Percentiles rank a stretch among this genome's conserved stretches.
These are phyloP conservation scores for Menidia beryllina DNA, from an alignment of 2,113 vertebrate species.

Conservation along the genomic window DNA sequence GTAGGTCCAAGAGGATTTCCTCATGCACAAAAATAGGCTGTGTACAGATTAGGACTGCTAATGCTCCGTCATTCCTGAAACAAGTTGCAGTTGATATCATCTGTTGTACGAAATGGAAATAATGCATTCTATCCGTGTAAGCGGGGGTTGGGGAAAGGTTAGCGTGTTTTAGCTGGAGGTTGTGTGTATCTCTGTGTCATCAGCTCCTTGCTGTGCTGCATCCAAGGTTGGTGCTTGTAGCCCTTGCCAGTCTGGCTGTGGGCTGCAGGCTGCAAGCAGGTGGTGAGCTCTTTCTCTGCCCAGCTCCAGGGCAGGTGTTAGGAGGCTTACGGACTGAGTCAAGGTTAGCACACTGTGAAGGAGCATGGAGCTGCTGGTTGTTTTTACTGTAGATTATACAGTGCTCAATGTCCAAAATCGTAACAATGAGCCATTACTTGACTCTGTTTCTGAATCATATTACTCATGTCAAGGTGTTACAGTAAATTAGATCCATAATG, in stretches of 20 bases:
- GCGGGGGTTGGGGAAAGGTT: constrained; percentile 26
- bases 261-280: constrained; percentile 44
- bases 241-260: constrained; percentile 65
- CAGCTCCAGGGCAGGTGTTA: constrained; percentile 64
- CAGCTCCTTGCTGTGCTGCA: constrained; percentile 61
- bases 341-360: constrained; percentile 61
- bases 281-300: constrained; percentile 40
- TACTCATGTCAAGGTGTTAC: constrained; percentile 6
- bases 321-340: constrained; percentile 55
- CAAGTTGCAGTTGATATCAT: not conserved
- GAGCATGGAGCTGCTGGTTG: not conserved
- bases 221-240: constrained; percentile 69
- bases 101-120: not conserved
- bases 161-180: constrained; percentile 57
- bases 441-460: constrained; percentile 8
- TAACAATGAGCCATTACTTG: constrained; percentile 9
- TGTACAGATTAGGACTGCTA: not conserved
- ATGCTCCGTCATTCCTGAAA: constrained; percentile 10
- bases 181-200: constrained; percentile 53
- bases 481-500: constrained; percentile 26
- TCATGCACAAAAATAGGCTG: not conserved
- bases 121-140: constrained; percentile 26
- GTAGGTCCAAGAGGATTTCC: not conserved
- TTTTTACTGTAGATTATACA: constrained; percentile 30
- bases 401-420: constrained; percentile 46